Conservation (phyloP, 2,888 invertebrate genomes). For the Acronicta psi region DNA sequence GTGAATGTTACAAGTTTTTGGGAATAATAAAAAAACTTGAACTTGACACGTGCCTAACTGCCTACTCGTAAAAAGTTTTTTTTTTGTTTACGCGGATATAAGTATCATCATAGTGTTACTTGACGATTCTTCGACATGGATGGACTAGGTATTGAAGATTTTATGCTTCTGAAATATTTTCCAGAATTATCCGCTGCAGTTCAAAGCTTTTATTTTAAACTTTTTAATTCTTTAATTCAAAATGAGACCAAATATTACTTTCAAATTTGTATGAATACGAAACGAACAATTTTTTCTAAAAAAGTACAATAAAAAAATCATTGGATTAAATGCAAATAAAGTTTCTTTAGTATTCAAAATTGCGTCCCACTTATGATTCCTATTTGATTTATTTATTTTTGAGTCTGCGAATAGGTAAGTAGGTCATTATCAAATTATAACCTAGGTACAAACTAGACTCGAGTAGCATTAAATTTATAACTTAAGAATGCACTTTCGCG, state of each 20-base stretch:
- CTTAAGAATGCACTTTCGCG: constrained; percentile 24
- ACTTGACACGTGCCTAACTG: neutral
- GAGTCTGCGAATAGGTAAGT: neutral
- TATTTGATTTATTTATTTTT: constrained; percentile 4
- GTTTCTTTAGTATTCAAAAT: neutral
- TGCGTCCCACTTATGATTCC: neutral
- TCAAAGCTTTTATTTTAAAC: too few species aligned
- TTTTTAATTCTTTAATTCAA: too few species aligned
- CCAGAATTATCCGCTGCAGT: too few species aligned
- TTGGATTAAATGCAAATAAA: neutral
- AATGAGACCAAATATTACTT: too few species aligned
- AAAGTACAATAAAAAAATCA: too few species aligned
- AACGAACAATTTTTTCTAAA: too few species aligned
- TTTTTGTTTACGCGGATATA: too few species aligned
- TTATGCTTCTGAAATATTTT: too few species aligned
- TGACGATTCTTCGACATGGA: too few species aligned
- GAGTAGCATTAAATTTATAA: constrained; percentile 3
- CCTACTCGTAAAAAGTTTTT: neutral
- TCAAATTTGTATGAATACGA: too few species aligned
- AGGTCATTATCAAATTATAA: constrained; percentile 23
- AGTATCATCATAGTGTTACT: too few species aligned
- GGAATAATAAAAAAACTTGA: neutral
- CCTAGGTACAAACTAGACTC: constrained; percentile 9
- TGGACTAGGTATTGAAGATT: too few species aligned
- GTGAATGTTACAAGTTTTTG: neutral